Base-by-base conservation (phyloP, 2,113 vertebrate genomes). In the Macrotis lagotis region DNA sequence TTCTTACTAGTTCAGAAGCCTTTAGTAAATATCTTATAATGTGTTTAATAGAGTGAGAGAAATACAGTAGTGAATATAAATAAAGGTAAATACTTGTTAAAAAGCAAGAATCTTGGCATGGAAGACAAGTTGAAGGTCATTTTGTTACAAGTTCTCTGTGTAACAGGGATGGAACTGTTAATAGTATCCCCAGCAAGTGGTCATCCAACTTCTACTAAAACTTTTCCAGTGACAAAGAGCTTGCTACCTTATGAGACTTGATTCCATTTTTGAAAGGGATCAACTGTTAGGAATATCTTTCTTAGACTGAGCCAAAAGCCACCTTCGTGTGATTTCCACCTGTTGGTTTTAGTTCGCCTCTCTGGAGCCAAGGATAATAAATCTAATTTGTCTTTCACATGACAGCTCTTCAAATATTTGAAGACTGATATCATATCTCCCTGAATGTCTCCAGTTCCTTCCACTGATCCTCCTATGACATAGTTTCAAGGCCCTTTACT, bases 401-500 rank as follows among this genome's bases (percentile, higher is more conserved):
- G 66, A 83, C 66, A 83, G n/a, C 16, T 2, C 66, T 83, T 83
- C 66, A 83, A 44, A 83, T 83, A 83, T 83, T 83, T 83, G 66
- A 83, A 83, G 66, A 44, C 66, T 7, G 66, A 83, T 83, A 83
- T 83, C 66, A 83, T 3, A 83, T 83, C 66, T 44, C 66, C 19
- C 66, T 44, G 37, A 83, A 83, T 44, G 66, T 83, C 66, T 83
- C 66, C 7, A 19, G 66, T 83, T 83, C 66, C n/a, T 83, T 83
- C 66, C 44, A 83, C 66, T 83, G 66, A 83, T 83, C 66, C 66
- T 83, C 19, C 2, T 44, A 83, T 83, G 66, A 83, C 66, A 83
- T 83, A 83, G n/a, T 83, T 83, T 83, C 66, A 83, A 83, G 66
- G n/a, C 66, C 66, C n/a, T 83, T 83, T 83, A 83, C 66, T n/a